Percentiles rank a stretch among this genome's conserved stretches.
phyloP scores from a whole-genome alignment of 2,797 vertebrate species.

The Gadopsis bispinosus region DNA sequence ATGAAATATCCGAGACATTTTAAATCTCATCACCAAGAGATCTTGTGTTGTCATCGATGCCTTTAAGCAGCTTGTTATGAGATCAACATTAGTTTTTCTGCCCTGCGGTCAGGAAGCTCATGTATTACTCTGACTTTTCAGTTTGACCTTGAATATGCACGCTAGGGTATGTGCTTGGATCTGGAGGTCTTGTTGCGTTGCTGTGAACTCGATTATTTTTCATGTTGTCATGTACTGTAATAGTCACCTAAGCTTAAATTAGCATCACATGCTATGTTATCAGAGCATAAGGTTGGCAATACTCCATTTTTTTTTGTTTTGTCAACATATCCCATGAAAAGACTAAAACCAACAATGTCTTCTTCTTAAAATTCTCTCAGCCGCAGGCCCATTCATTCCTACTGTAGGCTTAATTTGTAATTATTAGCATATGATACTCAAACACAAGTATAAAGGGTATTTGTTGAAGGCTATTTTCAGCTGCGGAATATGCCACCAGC shows the following conservation, averaged over 20 bases:
- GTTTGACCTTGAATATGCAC: constrained; percentile 56
- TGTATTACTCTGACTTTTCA: constrained; percentile 45
- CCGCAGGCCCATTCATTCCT: neutral
- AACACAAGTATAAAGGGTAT: neutral
- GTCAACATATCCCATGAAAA: neutral
- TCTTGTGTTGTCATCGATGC: constrained; percentile 50
- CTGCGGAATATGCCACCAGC: neutral
- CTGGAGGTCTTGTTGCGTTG: constrained; percentile 17
- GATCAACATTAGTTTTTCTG: constrained; percentile 48
- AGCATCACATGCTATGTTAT: neutral
- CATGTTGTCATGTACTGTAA: too few species aligned
- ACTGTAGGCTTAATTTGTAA: neutral
- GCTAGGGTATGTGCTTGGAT: neutral
- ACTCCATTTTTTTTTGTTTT: neutral
- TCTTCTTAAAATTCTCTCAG: neutral
- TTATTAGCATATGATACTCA: neutral
- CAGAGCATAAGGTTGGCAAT: neutral
- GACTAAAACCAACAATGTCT: neutral
- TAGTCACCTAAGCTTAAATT: neutral
- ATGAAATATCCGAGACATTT: constrained; percentile 72
- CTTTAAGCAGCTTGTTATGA: constrained; percentile 52
- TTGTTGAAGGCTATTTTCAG: constrained; percentile 1
- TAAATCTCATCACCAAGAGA: constrained; percentile 68
- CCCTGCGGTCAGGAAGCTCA: constrained; percentile 37
- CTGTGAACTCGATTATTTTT: neutral